Percentiles rank a stretch among this genome's conserved stretches.
These are phyloP conservation scores for Polyergus mexicanus DNA, from an alignment of 1,140 invertebrate genomes.

Conservation along the genomic window DNA sequence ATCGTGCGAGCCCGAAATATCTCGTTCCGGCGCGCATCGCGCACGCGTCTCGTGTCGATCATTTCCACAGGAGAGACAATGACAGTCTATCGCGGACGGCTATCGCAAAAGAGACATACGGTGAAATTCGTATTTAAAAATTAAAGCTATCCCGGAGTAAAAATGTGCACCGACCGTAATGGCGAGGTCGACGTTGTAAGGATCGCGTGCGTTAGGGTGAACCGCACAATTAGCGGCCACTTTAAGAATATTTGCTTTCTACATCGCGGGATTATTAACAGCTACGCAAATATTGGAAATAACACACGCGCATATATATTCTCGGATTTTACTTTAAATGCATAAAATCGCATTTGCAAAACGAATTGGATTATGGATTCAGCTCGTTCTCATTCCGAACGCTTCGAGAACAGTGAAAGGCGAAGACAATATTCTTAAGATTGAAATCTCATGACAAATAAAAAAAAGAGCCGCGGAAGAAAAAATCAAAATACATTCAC, in stretches of 20 bases:
- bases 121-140: conserved; percentile 41
- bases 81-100: conserved; percentile 33
- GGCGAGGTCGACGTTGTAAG: neutral
- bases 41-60: conserved; percentile 43
- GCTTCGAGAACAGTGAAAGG: neutral
- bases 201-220: neutral
- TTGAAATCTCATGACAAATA: conserved; percentile 21
- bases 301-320: neutral
- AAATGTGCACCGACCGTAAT: conserved; percentile 34
- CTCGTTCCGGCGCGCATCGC: conserved; percentile 69
- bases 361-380: neutral
- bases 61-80: conserved; percentile 60
- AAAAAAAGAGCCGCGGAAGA: neutral
- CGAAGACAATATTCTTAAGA: conserved; percentile 24
- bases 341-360: neutral
- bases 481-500: neutral
- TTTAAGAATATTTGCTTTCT: conserved; percentile 5
- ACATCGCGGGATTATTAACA: neutral
- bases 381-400: neutral
- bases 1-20: conserved; percentile 77
- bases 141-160: conserved; percentile 37
- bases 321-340: neutral
- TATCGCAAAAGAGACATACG: conserved; percentile 12
- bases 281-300: neutral
- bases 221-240: conserved; percentile 7